These are phyloP conservation scores for Theodoxus fluviatilis DNA, from an alignment of 2,888 invertebrate species.

Conservation along the genomic window DNA sequence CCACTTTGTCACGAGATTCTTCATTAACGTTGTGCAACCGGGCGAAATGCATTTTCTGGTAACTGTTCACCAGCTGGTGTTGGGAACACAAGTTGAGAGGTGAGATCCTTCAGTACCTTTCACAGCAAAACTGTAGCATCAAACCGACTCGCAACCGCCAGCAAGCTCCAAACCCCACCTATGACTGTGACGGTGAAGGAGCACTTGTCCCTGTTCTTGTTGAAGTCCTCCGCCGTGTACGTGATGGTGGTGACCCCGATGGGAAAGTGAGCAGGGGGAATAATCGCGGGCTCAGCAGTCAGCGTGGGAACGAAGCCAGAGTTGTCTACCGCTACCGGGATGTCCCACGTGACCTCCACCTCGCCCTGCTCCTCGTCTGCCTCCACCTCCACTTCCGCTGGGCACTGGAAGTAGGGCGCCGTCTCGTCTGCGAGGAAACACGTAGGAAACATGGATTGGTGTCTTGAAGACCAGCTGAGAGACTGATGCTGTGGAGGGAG, in stretches of 20 bases:
- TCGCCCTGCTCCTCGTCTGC: slow-evolving; percentile 69
- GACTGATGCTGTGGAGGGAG: no score
- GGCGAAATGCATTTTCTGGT: no score
- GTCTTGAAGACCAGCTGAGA: no score
- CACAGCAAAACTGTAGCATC: no score
- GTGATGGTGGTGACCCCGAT: slow-evolving; percentile 72
- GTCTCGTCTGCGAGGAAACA: slow-evolving; percentile 68
- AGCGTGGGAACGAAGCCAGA: slow-evolving; percentile 69
- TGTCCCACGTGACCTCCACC: slow-evolving; percentile 69
- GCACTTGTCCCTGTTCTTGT: slow-evolving; percentile 72
- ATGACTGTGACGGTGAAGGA: slow-evolving; percentile 70
- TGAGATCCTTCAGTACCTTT: no score
- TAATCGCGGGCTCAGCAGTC: slow-evolving; percentile 72
- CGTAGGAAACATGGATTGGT: no score
- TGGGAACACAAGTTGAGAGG: no score
- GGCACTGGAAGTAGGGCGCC: slow-evolving; percentile 72
- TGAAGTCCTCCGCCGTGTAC: slow-evolving; percentile 73
- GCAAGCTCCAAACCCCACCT: slow-evolving; percentile 43
- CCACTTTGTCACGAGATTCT: no score
- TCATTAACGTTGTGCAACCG: no score
- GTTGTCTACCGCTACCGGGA: slow-evolving; percentile 70
- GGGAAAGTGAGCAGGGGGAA: slow-evolving; percentile 70
- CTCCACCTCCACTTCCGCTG: slow-evolving; percentile 67
- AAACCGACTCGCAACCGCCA: no score
- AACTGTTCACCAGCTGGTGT: no score